Evolutionary conservation across 2,888 invertebrate genomes (phyloP).

Genomic region (Melanargia galathea): DNA sequence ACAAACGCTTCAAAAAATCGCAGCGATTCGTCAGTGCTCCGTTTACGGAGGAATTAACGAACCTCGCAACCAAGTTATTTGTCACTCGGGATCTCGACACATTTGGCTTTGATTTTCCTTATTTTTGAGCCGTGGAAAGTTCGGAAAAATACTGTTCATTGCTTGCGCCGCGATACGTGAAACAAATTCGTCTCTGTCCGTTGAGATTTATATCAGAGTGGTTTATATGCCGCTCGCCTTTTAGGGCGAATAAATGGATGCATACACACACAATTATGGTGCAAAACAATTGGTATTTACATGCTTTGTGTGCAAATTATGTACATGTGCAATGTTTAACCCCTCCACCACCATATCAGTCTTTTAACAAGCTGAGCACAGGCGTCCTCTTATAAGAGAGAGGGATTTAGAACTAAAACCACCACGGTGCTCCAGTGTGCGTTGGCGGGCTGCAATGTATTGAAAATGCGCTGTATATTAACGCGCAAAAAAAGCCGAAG

Average conservation of each 20-base stretch:
- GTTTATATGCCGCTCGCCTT: slow-evolving; percentile 7
- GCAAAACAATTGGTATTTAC: background rate
- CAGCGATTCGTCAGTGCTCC: slow-evolving; percentile 38
- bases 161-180: slow-evolving; percentile 25
- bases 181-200: slow-evolving; percentile 22
- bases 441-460: too few species aligned
- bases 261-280: background rate
- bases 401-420: too few species aligned
- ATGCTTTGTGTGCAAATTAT: too few species aligned
- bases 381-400: too few species aligned
- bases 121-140: slow-evolving; percentile 43
- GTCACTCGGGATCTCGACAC: slow-evolving; percentile 44
- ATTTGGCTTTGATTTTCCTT: slow-evolving; percentile 45
- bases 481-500: too few species aligned
- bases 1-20: slow-evolving; percentile 39
- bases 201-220: slow-evolving; percentile 24
- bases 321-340: too few species aligned
- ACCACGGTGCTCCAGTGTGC: too few species aligned
- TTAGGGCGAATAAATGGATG: background rate
- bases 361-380: too few species aligned
- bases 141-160: slow-evolving; percentile 31
- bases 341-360: too few species aligned
- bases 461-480: too few species aligned
- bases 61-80: slow-evolving; percentile 45
- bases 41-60: slow-evolving; percentile 42